Conservation (phyloP, 1,140 invertebrate species). For the Nasonia vitripennis region DNA sequence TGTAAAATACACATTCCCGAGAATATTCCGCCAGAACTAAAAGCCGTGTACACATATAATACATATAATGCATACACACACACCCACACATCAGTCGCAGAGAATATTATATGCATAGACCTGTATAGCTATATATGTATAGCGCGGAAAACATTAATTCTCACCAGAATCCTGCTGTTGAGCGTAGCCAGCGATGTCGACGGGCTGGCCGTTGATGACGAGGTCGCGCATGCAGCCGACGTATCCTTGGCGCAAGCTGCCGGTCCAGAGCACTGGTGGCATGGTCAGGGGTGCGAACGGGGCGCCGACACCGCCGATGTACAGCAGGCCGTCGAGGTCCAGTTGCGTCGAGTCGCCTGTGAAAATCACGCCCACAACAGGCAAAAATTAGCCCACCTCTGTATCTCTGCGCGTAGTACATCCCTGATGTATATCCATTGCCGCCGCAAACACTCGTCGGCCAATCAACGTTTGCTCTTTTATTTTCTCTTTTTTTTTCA, state of each 20-base stretch:
- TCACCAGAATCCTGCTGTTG: constrained; percentile 92
- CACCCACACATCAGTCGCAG: not conserved
- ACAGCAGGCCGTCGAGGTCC: constrained; percentile 92
- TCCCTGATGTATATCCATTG: not conserved
- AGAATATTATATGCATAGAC: not conserved
- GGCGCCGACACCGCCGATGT: constrained; percentile 90
- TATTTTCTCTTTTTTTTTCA: too few relatives aligned
- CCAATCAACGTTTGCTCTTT: too few relatives aligned
- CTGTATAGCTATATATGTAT: too few relatives aligned
- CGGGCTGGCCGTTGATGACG: constrained; percentile 91
- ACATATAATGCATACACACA: too few relatives aligned
- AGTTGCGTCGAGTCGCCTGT: constrained; percentile 89
- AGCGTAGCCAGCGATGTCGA: constrained; percentile 93
- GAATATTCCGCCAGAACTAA: too few relatives aligned
- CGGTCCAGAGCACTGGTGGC: constrained; percentile 94
- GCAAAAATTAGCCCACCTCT: not conserved
- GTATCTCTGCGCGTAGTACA: not conserved
- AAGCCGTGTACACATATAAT: too few relatives aligned
- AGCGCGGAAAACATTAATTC: constrained; percentile 28
- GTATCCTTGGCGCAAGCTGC: constrained; percentile 90
- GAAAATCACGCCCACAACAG: constrained; percentile 57
- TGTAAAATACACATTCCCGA: too few relatives aligned
- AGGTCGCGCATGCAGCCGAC: constrained; percentile 97
- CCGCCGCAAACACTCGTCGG: not conserved
- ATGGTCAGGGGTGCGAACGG: constrained; percentile 83